Conservation (phyloP, 2,113 vertebrate species). For the Puffinus mauretanicus region DNA sequence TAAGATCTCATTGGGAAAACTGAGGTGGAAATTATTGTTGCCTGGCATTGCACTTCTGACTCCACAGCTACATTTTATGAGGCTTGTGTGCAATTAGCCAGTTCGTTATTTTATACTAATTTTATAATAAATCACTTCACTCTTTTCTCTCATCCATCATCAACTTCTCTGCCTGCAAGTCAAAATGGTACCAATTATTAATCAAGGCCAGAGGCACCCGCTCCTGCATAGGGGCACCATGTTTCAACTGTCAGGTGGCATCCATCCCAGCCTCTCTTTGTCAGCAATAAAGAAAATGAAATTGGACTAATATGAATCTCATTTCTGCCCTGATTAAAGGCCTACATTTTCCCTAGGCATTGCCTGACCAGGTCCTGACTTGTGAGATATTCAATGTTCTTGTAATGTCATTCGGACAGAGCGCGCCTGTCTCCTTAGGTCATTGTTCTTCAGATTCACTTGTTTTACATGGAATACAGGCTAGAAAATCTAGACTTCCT, state of each 20-base stretch:
- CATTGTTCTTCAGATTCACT: slow-evolving; percentile 90
- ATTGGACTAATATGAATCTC: slow-evolving; percentile 92
- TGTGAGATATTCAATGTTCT: slow-evolving; percentile 83
- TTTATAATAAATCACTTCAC: slow-evolving; percentile 82
- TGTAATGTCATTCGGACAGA: slow-evolving; percentile 90
- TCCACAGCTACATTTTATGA: slow-evolving; percentile 57
- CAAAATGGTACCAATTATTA: slow-evolving; percentile 90
- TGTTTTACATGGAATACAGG: slow-evolving; percentile 81
- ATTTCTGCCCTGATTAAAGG: slow-evolving; percentile 93
- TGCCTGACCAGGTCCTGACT: slow-evolving; percentile 83
- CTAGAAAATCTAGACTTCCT: slow-evolving; percentile 91
- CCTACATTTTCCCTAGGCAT: slow-evolving; percentile 88
- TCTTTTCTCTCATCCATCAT: slow-evolving; percentile 83
- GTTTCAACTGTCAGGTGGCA: slow-evolving; percentile 92
- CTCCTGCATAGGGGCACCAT: slow-evolving; percentile 75
- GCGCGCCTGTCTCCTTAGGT: slow-evolving; percentile 89
- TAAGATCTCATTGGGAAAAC: slow-evolving; percentile 42
- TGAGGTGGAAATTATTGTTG: slow-evolving; percentile 46
- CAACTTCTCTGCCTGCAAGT: slow-evolving; percentile 87
- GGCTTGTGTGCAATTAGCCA: slow-evolving; percentile 64
- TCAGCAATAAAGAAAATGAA: slow-evolving; percentile 91
- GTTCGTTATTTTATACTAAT: slow-evolving; percentile 76
- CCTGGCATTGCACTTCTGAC: slow-evolving; percentile 50
- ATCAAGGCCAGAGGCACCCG: slow-evolving; percentile 81
- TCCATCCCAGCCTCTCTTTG: slow-evolving; percentile 80